Evolutionary conservation across 1,140 invertebrate species (phyloP).

Genomic region (Mactra quadrangularis): DNA sequence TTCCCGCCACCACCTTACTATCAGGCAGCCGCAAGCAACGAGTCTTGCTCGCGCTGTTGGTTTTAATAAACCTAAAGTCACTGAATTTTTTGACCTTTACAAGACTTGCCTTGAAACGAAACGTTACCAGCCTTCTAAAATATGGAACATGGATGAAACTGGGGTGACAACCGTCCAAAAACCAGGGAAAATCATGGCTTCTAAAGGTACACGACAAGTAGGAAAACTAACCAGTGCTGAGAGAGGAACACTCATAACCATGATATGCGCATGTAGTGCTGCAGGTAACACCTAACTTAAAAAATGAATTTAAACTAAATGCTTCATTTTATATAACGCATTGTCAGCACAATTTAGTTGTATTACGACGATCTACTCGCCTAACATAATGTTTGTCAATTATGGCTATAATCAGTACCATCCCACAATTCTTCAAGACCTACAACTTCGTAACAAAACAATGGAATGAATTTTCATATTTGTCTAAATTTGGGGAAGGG

Average conservation of each 20-base stretch:
- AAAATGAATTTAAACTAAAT: too few relatives aligned
- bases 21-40: neutral
- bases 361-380: too few relatives aligned
- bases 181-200: neutral
- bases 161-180: neutral
- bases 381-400: too few relatives aligned
- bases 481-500: too few relatives aligned
- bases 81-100: conserved; percentile 7
- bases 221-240: conserved; percentile 2
- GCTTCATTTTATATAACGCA: too few relatives aligned
- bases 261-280: neutral
- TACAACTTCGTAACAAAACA: too few relatives aligned
- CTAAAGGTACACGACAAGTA: neutral
- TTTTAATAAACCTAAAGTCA: neutral
- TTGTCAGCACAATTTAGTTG: too few relatives aligned
- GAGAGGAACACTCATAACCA: neutral
- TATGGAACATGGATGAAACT: conserved; percentile 2
- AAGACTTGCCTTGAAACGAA: neutral
- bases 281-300: too few relatives aligned
- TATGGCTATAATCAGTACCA: too few relatives aligned
- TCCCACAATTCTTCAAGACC: too few relatives aligned
- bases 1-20: neutral
- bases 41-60: neutral
- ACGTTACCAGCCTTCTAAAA: neutral
- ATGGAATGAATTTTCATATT: too few relatives aligned